Base-by-base conservation (phyloP, 2,888 invertebrate species). In the Gasteruption jaculator region DNA sequence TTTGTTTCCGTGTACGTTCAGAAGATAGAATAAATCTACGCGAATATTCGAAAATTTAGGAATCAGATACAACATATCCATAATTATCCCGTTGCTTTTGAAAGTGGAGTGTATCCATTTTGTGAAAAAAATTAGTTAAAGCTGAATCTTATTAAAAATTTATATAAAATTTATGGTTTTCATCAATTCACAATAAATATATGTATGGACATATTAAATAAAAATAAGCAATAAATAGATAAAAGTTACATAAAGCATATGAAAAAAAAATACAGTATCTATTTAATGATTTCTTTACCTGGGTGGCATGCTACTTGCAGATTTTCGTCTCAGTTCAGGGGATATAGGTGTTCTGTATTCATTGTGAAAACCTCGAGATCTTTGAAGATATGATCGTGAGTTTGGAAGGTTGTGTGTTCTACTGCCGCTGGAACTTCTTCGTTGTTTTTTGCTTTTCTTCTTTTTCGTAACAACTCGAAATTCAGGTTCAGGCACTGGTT, bases 381-480 rank as follows among this genome's bases (percentile, higher is more conserved):
- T 60, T 41, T 65, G 69, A 4, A 69, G 58, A 53, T 68, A 68
- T 10, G 65, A 63, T 30, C 60, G 62, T 6, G 68, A 64, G 20
- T 59, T 60, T 2, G 62, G 50, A 21, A 70, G 53, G 53, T 70
- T 70, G 43, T 67, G 70, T 19, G 70, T 66, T 37, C 70, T 60
- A 43, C 68, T 56, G 37, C 70, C 70, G 38, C 70, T 71, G 26
- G 65, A 68, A 49, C 70, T 71, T 27, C 70, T 61, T 48, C 74
- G 75, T 56, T 82, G 80, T 61, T 87, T 86, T 60, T 85, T 85
- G 59, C 83, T 81, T 63, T 84, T 83, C 69, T 86, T 86, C 68
- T 66, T 66, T 22, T 86, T 85, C 65, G 88, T 90, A 38, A 91
- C 90, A 37, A 87, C 85, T 67, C 85, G 83, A 73, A 89, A 91